Base-by-base conservation (phyloP, 2,797 vertebrate genomes). In the Adrianichthys oophorus region DNA sequence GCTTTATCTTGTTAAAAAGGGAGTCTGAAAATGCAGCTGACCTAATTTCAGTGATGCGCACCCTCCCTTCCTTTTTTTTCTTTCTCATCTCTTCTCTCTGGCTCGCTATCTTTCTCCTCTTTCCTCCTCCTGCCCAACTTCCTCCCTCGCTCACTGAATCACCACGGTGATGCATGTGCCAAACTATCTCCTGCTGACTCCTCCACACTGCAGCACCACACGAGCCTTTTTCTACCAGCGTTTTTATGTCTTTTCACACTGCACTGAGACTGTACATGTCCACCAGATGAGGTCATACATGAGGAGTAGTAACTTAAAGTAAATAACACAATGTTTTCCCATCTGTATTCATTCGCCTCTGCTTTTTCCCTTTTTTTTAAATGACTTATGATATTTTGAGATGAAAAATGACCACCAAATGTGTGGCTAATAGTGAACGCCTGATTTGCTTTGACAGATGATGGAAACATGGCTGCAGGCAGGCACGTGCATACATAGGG, bases 131-230 rank as follows among this genome's bases (percentile, higher is more conserved):
- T 79, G 61, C 60, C 75, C 79, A 75, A 83, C 85, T 83, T 81
- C 85, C 82, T 88, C 85, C 87, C 85, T 90, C 85, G 74, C 85
- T 85, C 68, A 71, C 82, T 88, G 89, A 90, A 89, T 90, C 89
- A 91, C 83, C 89, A 86, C 84, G 21, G 76, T 76, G 84, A 85
- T 87, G 72, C 73, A 76, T 84, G 80, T 87, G 87, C 85, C 85
- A 89, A 87, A 74, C 85, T 57, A 78, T 87, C 79, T 85, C 83
- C 72, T 69, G 79, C 83, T 66, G 66, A 87, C 82, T 86, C 85
- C 86, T 87, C 85, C 89, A 85, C 86, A 85, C 76, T 76, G 73
- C 76, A 72, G 63, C 70, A 76, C 77, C 72, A 72, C 71, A 44
- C 74, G 73, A 63, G 65, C 54, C 64, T 54, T 56, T 78, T 55